Base-by-base conservation (phyloP, 2,797 vertebrate species). In the Morelia viridis region DNA sequence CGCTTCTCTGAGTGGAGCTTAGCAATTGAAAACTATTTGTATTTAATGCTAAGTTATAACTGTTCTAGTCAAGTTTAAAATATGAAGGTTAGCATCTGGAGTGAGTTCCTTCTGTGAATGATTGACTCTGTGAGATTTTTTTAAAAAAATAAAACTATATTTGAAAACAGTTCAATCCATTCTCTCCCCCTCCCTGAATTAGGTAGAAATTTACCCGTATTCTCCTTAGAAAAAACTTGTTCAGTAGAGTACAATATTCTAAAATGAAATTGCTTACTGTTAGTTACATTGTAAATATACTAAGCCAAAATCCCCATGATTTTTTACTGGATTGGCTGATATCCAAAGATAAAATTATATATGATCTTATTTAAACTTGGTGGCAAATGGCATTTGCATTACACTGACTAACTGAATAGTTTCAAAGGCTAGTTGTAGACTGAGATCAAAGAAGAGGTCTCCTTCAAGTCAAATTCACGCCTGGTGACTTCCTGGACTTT, bases 21-120 rank as follows among this genome's bases (percentile, higher is more conserved):
- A 61, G 58, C 58, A 92, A 83, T 58, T 57, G 31, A 61, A 6
- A 83, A 57, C 58, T 89, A 61, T 65, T 92, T 89, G 46, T 64
- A 10, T 84, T 92, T 62, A 84, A 56, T 97, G n/a, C 91, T 93
- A 50, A 93, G n/a, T 26, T 85, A 80, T 94, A 65, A 71, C 50
- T 89, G 28, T 53, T 1, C 46, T 91, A 85, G 28, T 91, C 61
- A 62, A 71, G 89, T 85, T 88, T 89, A 88, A n/a, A 91, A 62
- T 89, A 93, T 57, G 87, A 71, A 93, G 93, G 91, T 35, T 87
- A 87, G 13, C 31, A 61, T 57, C 2, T 35, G 12, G 68, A 6
- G 35, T 85, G 19, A 92, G 91, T 91, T 56, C 57, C 28, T 96
- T 95, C 71, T 93, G 90, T 92, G 91, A 92, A 46, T 92, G 93